A percentile compares a stretch with the other conserved stretches of the same genome.
Conservation (phyloP, 1,140 invertebrate species). For the Nephila pilipes region DNA sequence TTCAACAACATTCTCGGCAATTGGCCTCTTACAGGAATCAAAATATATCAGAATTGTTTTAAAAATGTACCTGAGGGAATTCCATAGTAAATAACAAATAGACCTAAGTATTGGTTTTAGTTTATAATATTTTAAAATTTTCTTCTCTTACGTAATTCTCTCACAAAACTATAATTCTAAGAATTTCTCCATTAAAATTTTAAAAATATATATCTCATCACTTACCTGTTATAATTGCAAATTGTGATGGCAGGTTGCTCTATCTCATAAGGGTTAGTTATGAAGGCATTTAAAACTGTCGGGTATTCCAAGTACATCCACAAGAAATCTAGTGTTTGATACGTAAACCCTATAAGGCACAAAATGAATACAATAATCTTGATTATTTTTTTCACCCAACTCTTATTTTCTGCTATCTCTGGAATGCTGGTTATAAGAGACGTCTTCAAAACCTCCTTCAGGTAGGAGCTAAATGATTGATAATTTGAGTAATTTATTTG, state of each 20-base stretch:
- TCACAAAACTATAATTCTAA: no score
- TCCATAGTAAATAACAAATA: no score
- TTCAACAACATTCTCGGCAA: no score
- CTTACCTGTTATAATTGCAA: slow-evolving; percentile 66
- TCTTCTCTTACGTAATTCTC: no score
- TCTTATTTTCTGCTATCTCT: slow-evolving; percentile 43
- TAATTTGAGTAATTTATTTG: not conserved
- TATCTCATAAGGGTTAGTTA: slow-evolving; percentile 43
- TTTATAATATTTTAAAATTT: no score
- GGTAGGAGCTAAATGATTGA: not conserved
- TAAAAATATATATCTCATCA: no score
- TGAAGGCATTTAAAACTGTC: slow-evolving; percentile 40
- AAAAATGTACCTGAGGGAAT: no score
- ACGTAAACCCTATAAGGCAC: slow-evolving; percentile 58
- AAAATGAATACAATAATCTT: slow-evolving; percentile 38
- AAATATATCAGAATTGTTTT: no score
- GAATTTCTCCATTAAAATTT: no score
- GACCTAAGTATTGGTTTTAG: no score
- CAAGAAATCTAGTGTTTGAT: slow-evolving; percentile 49
- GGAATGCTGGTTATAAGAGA: slow-evolving; percentile 67
- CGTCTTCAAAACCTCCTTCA: slow-evolving; percentile 1
- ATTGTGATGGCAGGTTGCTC: slow-evolving; percentile 51
- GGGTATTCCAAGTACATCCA: slow-evolving; percentile 41
- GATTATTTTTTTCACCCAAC: not conserved
- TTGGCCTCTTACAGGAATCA: no score